These are phyloP conservation scores for Unio delphinus DNA, from an alignment of 2,888 invertebrate species.

Conservation along the genomic window DNA sequence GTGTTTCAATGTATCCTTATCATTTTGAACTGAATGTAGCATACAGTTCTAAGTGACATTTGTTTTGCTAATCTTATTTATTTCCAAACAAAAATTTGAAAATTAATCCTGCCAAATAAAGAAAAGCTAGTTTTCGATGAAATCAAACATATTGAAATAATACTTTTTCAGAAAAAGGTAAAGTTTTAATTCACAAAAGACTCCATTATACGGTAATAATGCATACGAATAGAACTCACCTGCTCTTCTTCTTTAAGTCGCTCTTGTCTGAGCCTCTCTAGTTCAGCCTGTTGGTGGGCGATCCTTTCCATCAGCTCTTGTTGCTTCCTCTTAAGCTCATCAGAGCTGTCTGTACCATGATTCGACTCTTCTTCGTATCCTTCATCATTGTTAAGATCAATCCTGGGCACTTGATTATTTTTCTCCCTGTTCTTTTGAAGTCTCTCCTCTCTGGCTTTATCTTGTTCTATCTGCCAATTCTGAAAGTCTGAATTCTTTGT, in stretches of 20 bases:
- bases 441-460: slow-evolving; percentile 42
- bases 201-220: background rate
- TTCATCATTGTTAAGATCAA: slow-evolving; percentile 21
- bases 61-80: too few relatives aligned
- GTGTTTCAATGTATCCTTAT: too few relatives aligned
- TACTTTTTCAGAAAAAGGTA: background rate
- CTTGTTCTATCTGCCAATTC: slow-evolving; percentile 62
- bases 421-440: slow-evolving; percentile 24
- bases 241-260: slow-evolving; percentile 43
- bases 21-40: too few relatives aligned
- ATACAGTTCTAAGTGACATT: too few relatives aligned
- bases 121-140: too few relatives aligned
- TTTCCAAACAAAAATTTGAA: too few relatives aligned
- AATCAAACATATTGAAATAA: too few relatives aligned
- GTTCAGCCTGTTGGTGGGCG: slow-evolving; percentile 50
- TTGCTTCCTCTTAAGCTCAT: slow-evolving; percentile 49
- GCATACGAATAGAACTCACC: slow-evolving; percentile 27
- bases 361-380: slow-evolving; percentile 34
- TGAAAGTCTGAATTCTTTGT: slow-evolving; percentile 46
- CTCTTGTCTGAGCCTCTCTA: slow-evolving; percentile 43
- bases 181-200: background rate
- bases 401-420: slow-evolving; percentile 7
- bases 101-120: too few relatives aligned
- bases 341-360: slow-evolving; percentile 16
- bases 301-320: slow-evolving; percentile 52